phyloP scores from a whole-genome alignment of 1,140 invertebrate genomes.

The Phthorimaea operculella region DNA sequence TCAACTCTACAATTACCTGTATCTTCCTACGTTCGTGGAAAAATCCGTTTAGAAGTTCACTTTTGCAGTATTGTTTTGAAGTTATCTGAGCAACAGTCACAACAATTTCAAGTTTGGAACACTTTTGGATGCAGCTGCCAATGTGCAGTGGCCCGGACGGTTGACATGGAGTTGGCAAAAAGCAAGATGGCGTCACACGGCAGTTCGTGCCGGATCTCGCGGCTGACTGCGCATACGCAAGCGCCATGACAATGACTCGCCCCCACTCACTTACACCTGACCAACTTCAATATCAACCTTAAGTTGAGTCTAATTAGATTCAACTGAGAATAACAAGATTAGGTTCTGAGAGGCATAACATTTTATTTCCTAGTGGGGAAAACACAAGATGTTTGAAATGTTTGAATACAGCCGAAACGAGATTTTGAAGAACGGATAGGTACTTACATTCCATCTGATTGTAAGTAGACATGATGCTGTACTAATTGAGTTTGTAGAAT shows the following conservation, averaged over 20 bases:
- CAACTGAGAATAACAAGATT: background rate
- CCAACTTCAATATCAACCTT: slow-evolving; percentile 24
- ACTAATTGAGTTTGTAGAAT: too few species aligned
- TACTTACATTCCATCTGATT: too few species aligned
- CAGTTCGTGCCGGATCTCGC: slow-evolving; percentile 35
- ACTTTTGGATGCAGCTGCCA: background rate
- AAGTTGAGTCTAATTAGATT: slow-evolving; percentile 15
- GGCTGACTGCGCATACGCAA: slow-evolving; percentile 39
- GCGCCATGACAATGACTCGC: slow-evolving; percentile 32
- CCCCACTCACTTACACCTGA: slow-evolving; percentile 16
- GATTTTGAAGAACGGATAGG: background rate
- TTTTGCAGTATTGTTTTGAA: too few species aligned
- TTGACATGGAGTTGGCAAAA: slow-evolving; percentile 15
- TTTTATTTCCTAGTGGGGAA: slow-evolving; percentile 35
- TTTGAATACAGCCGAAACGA: background rate
- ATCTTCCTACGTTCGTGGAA: too few species aligned
- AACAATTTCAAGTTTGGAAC: too few species aligned
- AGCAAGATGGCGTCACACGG: slow-evolving; percentile 23
- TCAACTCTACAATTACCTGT: too few species aligned
- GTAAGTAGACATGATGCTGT: too few species aligned
- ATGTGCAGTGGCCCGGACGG: background rate
- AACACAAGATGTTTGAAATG: slow-evolving; percentile 29
- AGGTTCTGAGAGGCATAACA: slow-evolving; percentile 26
- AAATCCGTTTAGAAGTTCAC: too few species aligned
- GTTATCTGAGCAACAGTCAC: too few species aligned